Percentiles rank a stretch among this genome's conserved stretches.
Evolutionary conservation across 2,888 invertebrate species (phyloP).

Genomic region (Tiliacea citrago): DNA sequence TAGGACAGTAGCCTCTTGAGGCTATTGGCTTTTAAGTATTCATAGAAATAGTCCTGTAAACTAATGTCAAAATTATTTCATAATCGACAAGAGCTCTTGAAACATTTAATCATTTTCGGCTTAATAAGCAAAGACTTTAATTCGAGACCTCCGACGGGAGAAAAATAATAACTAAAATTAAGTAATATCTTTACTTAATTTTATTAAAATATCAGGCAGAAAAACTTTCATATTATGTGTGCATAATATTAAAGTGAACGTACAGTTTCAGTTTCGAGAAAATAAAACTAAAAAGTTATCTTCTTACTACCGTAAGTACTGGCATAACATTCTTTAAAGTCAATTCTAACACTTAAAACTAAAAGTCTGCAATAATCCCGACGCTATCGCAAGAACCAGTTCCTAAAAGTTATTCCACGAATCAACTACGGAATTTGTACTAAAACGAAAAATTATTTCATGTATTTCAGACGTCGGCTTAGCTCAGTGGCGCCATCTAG

Average conservation of each 20-base stretch:
- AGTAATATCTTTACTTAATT: too few relatives aligned
- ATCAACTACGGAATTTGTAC: constrained; percentile 30
- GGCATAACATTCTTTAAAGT: neutral
- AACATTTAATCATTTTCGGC: neutral
- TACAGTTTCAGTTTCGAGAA: neutral
- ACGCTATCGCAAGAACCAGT: constrained; percentile 31
- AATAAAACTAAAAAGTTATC: neutral
- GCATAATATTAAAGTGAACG: neutral
- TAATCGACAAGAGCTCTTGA: neutral
- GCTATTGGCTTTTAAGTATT: neutral
- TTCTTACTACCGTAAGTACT: neutral
- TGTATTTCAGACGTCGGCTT: constrained; percentile 61
- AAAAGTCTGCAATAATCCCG: constrained; percentile 28
- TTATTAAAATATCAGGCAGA: neutral
- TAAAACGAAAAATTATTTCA: constrained; percentile 47
- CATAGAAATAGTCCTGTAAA: neutral
- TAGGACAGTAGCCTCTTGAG: neutral
- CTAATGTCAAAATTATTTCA: neutral
- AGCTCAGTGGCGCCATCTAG: constrained; percentile 35
- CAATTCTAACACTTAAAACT: neutral
- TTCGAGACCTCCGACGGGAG: too few relatives aligned
- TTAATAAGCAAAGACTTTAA: neutral
- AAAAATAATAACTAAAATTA: too few relatives aligned
- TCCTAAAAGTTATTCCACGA: constrained; percentile 26
- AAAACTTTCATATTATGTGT: neutral